These are phyloP conservation scores for Orchesella cincta DNA, from an alignment of 1,140 invertebrate genomes.

Conservation along the genomic window DNA sequence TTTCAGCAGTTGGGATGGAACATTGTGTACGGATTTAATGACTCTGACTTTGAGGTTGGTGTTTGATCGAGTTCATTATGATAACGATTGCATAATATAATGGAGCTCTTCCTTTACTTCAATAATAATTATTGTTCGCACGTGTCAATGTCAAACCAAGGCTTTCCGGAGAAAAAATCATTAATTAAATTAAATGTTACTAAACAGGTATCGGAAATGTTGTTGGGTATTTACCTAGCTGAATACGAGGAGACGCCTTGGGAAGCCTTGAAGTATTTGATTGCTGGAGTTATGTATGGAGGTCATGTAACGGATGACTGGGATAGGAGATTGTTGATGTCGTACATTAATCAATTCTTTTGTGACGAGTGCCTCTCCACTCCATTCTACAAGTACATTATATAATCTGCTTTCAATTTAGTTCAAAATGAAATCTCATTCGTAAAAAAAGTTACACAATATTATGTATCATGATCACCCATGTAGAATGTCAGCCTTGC, in stretches of 20 bases:
- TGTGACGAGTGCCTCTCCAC: slow-evolving; percentile 67
- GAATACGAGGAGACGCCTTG: slow-evolving; percentile 83
- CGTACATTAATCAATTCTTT: slow-evolving; percentile 80
- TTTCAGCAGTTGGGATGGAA: slow-evolving; percentile 92
- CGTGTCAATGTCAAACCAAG: background rate
- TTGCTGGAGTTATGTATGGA: slow-evolving; percentile 90
- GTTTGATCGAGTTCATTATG: background rate
- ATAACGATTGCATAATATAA: background rate
- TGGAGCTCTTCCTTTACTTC: background rate
- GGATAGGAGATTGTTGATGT: slow-evolving; percentile 78
- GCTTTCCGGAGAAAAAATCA: too few relatives aligned
- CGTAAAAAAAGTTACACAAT: background rate
- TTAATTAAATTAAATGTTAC: too few relatives aligned
- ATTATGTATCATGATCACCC: slow-evolving; percentile 19
- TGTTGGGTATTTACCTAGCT: slow-evolving; percentile 77
- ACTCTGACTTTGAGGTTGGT: slow-evolving; percentile 86
- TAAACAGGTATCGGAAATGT: slow-evolving; percentile 80
- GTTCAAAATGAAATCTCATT: slow-evolving; percentile 25
- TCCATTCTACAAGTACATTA: slow-evolving; percentile 69
- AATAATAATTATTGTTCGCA: background rate
- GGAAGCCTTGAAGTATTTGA: slow-evolving; percentile 86
- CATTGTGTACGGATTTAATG: slow-evolving; percentile 82
- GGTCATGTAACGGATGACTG: slow-evolving; percentile 93
- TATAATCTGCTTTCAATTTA: slow-evolving; percentile 17
- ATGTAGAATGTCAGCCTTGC: slow-evolving; percentile 67